Conservation (phyloP, 2,888 invertebrate genomes). For the Drosophila colorata region DNA sequence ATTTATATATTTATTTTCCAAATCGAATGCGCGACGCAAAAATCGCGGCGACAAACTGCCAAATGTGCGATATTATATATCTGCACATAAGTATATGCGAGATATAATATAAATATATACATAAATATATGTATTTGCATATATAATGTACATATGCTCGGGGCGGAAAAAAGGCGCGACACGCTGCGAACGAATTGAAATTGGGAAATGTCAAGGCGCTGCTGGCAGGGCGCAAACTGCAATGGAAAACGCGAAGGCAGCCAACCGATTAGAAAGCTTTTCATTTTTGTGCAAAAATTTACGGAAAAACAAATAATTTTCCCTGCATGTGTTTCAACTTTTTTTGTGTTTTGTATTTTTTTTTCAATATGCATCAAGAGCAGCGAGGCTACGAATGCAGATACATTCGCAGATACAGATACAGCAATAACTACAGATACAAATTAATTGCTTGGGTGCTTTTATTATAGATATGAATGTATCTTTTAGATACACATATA, state of each 20-base stretch:
- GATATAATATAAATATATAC: conserved; percentile 11
- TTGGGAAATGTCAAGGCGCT: conserved; percentile 73
- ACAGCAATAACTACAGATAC: conserved; percentile 36
- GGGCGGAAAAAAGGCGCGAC: conserved; percentile 47
- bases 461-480: conserved; percentile 26
- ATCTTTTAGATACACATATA: conserved; percentile 12
- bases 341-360: background rate
- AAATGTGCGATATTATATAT: conserved; percentile 59
- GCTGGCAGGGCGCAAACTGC: conserved; percentile 69
- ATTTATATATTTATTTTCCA: conserved; percentile 59
- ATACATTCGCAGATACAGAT: conserved; percentile 33
- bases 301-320: conserved; percentile 71
- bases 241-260: conserved; percentile 58
- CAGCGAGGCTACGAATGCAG: conserved; percentile 23
- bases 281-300: conserved; percentile 70
- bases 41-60: conserved; percentile 66
- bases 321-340: conserved; percentile 37
- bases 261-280: conserved; percentile 76
- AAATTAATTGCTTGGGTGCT: conserved; percentile 43
- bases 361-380: conserved; percentile 26
- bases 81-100: conserved; percentile 8
- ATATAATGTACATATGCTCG: background rate
- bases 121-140: conserved; percentile 20
- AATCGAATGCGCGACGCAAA: conserved; percentile 73
- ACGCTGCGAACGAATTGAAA: conserved; percentile 48